A percentile compares a stretch with the other conserved stretches of the same genome.
phyloP scores from a whole-genome alignment of 2,888 invertebrate genomes.

The Drosophila setosimentum region DNA sequence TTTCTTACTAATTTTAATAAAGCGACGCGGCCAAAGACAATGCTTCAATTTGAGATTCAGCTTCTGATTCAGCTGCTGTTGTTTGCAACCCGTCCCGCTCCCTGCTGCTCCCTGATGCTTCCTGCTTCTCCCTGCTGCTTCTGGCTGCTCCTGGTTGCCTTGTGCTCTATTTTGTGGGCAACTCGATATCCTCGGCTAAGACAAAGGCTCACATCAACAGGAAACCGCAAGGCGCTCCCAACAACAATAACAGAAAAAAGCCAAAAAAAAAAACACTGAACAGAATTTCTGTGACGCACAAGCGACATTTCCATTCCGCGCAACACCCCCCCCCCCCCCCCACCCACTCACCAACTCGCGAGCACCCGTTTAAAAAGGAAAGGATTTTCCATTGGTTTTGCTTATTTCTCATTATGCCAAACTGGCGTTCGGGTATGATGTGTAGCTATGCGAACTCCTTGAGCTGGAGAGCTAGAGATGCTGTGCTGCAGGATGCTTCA shows the following conservation, averaged over 20 bases:
- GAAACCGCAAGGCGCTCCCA: constrained; percentile 69
- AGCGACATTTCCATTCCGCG: constrained; percentile 55
- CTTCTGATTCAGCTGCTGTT: constrained; percentile 26
- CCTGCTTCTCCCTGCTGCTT: background rate
- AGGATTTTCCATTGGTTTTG: constrained; percentile 42
- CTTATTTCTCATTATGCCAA: constrained; percentile 73
- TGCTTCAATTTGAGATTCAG: constrained; percentile 34
- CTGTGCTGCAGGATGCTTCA: constrained; percentile 12
- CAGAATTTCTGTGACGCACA: constrained; percentile 43
- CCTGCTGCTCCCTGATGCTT: background rate
- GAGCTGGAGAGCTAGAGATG: constrained; percentile 3
- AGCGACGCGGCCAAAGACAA: constrained; percentile 61
- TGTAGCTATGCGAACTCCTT: constrained; percentile 35
- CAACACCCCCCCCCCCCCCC: background rate
- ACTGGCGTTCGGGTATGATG: constrained; percentile 16
- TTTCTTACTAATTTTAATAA: constrained; percentile 84
- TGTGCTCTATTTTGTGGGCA: constrained; percentile 42
- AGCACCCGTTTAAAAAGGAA: background rate
- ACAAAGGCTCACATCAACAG: constrained; percentile 79
- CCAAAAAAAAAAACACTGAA: background rate
- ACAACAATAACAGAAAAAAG: constrained; percentile 29
- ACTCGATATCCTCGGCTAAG: constrained; percentile 71
- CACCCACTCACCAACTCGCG: too few species aligned
- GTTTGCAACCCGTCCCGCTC: background rate
- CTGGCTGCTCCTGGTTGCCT: constrained; percentile 17